phyloP scores from a whole-genome alignment of 1,140 invertebrate species.

The Battus philenor region DNA sequence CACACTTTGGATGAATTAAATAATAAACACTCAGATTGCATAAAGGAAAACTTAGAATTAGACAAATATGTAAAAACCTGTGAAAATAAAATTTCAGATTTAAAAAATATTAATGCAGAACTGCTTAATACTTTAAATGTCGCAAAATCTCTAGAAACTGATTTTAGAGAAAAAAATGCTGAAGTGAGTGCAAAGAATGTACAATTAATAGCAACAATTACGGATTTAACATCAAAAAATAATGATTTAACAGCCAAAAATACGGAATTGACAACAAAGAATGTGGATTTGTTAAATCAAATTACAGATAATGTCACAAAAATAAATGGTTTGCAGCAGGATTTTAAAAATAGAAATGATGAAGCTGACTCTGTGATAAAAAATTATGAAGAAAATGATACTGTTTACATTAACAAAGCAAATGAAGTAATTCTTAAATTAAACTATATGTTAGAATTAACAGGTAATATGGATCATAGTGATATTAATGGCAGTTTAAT shows the following conservation, averaged over 20 bases:
- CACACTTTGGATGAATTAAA: conserved; percentile 13
- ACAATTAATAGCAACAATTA: conserved; percentile 25
- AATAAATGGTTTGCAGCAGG: conserved; percentile 28
- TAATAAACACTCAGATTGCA: conserved; percentile 25
- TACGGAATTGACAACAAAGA: conserved; percentile 15
- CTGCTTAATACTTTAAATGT: conserved; percentile 19
- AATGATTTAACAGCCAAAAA: no score
- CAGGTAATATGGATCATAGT: conserved; percentile 34
- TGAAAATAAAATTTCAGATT: conserved; percentile 17
- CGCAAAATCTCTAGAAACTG: conserved; percentile 20
- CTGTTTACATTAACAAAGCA: conserved; percentile 31
- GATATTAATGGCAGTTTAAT: conserved; percentile 38
- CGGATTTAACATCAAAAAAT: conserved; percentile 26
- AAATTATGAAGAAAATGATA: conserved; percentile 22
- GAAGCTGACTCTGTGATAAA: conserved; percentile 30
- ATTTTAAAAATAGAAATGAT: conserved; percentile 31
- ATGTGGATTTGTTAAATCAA: conserved; percentile 26
- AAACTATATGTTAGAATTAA: conserved; percentile 32
- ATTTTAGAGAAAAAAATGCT: conserved; percentile 18
- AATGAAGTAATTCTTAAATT: conserved; percentile 34
- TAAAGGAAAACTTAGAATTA: conserved; percentile 18
- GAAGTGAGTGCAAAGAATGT: conserved; percentile 20
- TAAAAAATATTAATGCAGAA: conserved; percentile 29
- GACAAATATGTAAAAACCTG: conserved; percentile 24
- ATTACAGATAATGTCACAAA: conserved; percentile 24